Conservation (phyloP, 2,888 invertebrate species). For the Endotricha flammealis region DNA sequence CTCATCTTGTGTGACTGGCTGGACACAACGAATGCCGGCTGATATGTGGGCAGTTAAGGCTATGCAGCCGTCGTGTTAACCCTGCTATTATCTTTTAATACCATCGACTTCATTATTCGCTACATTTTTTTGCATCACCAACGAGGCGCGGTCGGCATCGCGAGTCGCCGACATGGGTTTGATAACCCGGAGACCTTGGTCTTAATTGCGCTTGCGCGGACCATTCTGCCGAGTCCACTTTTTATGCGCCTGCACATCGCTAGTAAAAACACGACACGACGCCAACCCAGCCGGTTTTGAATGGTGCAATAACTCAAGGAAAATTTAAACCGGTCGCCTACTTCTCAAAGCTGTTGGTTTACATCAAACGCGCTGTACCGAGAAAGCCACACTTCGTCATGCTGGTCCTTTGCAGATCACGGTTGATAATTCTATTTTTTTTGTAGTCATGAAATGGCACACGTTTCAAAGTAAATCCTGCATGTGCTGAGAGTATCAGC, state of each 20-base stretch:
- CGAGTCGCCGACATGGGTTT: constrained; percentile 71
- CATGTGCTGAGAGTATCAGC: too few relatives aligned
- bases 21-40: constrained; percentile 33
- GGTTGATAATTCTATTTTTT: constrained; percentile 45
- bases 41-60: constrained; percentile 42
- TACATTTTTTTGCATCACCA: constrained; percentile 70
- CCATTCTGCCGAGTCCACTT: constrained; percentile 73
- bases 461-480: constrained; percentile 17
- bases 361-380: constrained; percentile 56
- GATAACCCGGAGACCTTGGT: constrained; percentile 79
- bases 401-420: constrained; percentile 49
- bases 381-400: constrained; percentile 51
- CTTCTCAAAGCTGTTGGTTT: constrained; percentile 48
- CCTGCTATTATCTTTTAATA: constrained; percentile 73
- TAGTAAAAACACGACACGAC: constrained; percentile 68
- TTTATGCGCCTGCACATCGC: constrained; percentile 76
- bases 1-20: constrained; percentile 28
- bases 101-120: constrained; percentile 72
- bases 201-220: constrained; percentile 76
- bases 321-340: constrained; percentile 43
- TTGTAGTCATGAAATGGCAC: constrained; percentile 33
- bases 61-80: constrained; percentile 61
- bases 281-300: constrained; percentile 56
- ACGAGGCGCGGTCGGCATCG: constrained; percentile 60
- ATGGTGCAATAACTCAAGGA: constrained; percentile 49